phyloP scores from a whole-genome alignment of 2,113 vertebrate genomes.

The Columba janthina region DNA sequence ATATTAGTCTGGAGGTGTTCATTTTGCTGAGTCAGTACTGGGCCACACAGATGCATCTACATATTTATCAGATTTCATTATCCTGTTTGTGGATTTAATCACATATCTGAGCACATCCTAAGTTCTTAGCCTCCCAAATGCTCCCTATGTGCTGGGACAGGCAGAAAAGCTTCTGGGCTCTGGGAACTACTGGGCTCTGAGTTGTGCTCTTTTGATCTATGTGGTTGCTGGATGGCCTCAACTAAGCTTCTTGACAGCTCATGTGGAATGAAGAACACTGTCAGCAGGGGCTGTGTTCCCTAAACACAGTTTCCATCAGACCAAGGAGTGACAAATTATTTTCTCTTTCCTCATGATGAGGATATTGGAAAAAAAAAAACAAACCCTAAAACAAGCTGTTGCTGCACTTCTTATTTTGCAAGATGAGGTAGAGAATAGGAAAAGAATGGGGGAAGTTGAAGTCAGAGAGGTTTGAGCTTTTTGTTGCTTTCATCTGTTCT shows the following conservation, averaged over 20 bases:
- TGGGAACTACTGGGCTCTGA: not conserved
- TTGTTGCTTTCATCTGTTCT: conserved; percentile 43
- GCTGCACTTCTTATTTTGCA: conserved; percentile 36
- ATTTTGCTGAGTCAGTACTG: conserved; percentile 60
- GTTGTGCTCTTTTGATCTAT: not conserved
- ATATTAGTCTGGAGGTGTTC: conserved; percentile 51
- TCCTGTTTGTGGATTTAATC: conserved; percentile 63
- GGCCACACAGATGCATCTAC: conserved; percentile 61
- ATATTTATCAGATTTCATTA: conserved; percentile 74
- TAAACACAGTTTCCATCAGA: conserved; percentile 59
- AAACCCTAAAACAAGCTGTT: conserved; percentile 26
- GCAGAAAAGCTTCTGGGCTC: not conserved
- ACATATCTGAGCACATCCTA: conserved; percentile 43
- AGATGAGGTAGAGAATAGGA: not conserved
- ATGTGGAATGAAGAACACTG: conserved; percentile 32
- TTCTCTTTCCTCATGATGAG: conserved; percentile 57
- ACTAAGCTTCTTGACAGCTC: conserved; percentile 50
- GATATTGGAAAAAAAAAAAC: not conserved
- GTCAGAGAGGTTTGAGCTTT: conserved; percentile 31
- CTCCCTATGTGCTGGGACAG: not conserved
- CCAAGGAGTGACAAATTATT: conserved; percentile 67
- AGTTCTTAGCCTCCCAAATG: conserved; percentile 17
- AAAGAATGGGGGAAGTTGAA: not conserved
- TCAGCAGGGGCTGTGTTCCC: conserved; percentile 37
- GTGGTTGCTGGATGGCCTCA: conserved; percentile 15